These are phyloP conservation scores for Chelonus insularis DNA, from an alignment of 1,140 invertebrate species.

Conservation along the genomic window DNA sequence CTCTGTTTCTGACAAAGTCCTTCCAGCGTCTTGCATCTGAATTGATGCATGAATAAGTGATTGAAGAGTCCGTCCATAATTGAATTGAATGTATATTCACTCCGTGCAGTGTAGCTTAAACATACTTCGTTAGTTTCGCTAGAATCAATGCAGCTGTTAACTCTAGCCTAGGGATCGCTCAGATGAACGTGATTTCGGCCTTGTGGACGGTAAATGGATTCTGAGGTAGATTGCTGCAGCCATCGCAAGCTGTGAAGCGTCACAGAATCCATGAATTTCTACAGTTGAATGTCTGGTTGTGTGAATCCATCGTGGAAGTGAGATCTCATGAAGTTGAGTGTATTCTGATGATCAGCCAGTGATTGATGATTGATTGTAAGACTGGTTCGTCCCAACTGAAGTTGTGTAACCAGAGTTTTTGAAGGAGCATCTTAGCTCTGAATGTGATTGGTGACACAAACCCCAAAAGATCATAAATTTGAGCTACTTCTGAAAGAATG, in stretches of 20 bases:
- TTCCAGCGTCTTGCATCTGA: no score
- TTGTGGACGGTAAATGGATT: neutral
- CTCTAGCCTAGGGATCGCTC: neutral
- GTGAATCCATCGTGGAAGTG: no score
- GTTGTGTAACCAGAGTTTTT: conserved; percentile 30
- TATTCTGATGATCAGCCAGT: no score
- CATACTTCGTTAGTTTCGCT: neutral
- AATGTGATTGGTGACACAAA: conserved; percentile 21
- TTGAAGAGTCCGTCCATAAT: no score
- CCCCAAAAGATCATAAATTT: conserved; percentile 25
- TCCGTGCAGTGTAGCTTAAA: neutral
- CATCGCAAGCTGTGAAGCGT: no score
- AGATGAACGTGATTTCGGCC: neutral
- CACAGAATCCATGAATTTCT: no score
- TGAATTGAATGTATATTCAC: no score
- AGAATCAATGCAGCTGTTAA: neutral
- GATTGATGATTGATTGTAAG: no score
- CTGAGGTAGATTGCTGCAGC: conserved; percentile 33
- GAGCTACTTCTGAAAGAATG: conserved; percentile 17
- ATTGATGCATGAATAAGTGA: no score
- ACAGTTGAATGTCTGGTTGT: no score
- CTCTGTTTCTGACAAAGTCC: no score
- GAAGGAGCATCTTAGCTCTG: conserved; percentile 28
- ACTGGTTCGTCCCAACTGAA: conserved; percentile 32
- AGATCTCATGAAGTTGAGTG: no score